These are phyloP conservation scores for Euproctis similis DNA, from an alignment of 2,888 invertebrate genomes.

Conservation along the genomic window DNA sequence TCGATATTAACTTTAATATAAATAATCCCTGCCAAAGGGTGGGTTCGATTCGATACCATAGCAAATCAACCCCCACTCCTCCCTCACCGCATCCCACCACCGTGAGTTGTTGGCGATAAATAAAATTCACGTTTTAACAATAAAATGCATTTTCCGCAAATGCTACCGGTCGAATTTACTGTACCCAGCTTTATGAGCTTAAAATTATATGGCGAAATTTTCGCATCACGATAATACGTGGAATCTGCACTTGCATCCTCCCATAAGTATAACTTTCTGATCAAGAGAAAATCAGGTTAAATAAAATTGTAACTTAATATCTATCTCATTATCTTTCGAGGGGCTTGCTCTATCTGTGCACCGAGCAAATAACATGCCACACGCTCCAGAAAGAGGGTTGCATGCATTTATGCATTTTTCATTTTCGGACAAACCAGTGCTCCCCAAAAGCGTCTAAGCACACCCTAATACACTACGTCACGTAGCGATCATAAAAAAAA, in stretches of 20 bases:
- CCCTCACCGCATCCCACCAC: slow-evolving; percentile 44
- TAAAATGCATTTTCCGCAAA: slow-evolving; percentile 77
- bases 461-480: slow-evolving; percentile 52
- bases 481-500: slow-evolving; percentile 65
- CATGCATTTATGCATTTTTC: slow-evolving; percentile 49
- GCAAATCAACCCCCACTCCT: slow-evolving; percentile 72
- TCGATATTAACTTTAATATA: slow-evolving; percentile 73
- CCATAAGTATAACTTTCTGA: too few species aligned
- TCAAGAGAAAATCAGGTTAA: too few species aligned
- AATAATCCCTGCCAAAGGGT: slow-evolving; percentile 73
- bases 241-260: too few species aligned
- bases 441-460: slow-evolving; percentile 28
- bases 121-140: slow-evolving; percentile 77
- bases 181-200: slow-evolving; percentile 73
- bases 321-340: too few species aligned
- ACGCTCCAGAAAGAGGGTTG: slow-evolving; percentile 35
- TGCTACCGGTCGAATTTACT: slow-evolving; percentile 72
- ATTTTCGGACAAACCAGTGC: slow-evolving; percentile 38
- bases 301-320: too few species aligned
- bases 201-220: slow-evolving; percentile 76
- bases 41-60: slow-evolving; percentile 68
- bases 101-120: slow-evolving; percentile 71
- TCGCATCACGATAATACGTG: slow-evolving; percentile 73
- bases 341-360: too few species aligned
- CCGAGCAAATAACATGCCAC: too few species aligned